Conservation (phyloP, 2,888 invertebrate genomes). For the Therioaphis trifolii region DNA sequence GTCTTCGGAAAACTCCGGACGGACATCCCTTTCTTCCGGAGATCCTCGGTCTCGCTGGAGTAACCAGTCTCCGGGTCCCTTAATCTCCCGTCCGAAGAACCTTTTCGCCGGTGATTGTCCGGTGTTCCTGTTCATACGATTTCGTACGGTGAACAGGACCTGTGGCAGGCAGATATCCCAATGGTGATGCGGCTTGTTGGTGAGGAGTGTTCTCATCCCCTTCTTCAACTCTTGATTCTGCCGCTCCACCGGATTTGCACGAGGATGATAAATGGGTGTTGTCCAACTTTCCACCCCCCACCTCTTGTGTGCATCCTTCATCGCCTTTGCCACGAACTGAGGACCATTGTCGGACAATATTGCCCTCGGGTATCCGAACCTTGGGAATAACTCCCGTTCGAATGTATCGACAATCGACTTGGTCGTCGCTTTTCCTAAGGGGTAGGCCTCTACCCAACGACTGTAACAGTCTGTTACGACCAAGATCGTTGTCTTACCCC, state of each 20-base stretch:
- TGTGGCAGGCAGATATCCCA: conserved; percentile 11
- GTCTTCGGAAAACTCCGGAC: neutral
- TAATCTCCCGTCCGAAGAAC: neutral
- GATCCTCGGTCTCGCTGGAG: neutral
- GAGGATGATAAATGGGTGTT: conserved; percentile 18
- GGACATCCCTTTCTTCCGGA: neutral
- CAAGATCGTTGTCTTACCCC: no score
- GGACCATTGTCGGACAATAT: conserved; percentile 19
- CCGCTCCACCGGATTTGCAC: neutral
- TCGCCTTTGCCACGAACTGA: conserved; percentile 4
- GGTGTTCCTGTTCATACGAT: neutral
- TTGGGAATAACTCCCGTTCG: conserved; percentile 8
- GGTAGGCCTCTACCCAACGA: conserved; percentile 14
- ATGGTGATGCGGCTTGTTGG: neutral
- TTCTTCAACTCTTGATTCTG: conserved; percentile 21
- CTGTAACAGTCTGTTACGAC: no score
- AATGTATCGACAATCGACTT: neutral
- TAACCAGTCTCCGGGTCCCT: neutral
- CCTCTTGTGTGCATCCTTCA: neutral
- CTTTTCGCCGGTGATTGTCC: neutral
- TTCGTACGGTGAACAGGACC: neutral
- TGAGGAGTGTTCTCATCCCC: neutral
- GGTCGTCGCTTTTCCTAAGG: neutral
- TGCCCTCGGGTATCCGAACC: conserved; percentile 11
- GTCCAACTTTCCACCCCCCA: neutral